Conservation (phyloP, 2,888 invertebrate species). For the Callimorpha dominula region DNA sequence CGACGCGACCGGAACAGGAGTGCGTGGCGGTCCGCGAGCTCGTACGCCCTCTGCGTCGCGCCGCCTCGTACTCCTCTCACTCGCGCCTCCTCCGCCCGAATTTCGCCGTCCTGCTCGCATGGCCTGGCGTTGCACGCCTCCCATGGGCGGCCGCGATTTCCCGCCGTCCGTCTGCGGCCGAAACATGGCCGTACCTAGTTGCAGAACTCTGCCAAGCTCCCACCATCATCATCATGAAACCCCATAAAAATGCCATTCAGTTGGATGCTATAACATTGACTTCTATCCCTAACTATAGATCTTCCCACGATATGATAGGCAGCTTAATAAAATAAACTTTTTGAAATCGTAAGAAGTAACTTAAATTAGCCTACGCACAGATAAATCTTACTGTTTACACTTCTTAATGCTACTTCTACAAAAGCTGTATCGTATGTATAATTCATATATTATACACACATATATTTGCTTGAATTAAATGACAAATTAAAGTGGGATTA, state of each 20-base stretch:
- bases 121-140: slow-evolving; percentile 80
- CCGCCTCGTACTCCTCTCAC: slow-evolving; percentile 84
- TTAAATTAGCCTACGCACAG: neutral
- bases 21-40: slow-evolving; percentile 82
- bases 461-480: too few species aligned
- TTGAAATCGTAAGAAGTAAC: neutral
- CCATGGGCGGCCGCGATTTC: slow-evolving; percentile 86
- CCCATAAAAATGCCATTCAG: neutral
- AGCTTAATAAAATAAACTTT: neutral
- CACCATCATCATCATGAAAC: slow-evolving; percentile 56
- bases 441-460: too few species aligned
- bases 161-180: slow-evolving; percentile 77
- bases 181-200: slow-evolving; percentile 82
- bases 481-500: too few species aligned
- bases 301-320: neutral
- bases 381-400: neutral
- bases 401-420: neutral
- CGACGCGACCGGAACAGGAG: slow-evolving; percentile 86
- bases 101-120: slow-evolving; percentile 71
- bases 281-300: neutral
- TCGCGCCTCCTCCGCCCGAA: slow-evolving; percentile 59
- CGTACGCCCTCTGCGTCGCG: slow-evolving; percentile 87
- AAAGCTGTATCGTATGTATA: too few species aligned
- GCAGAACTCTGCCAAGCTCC: slow-evolving; percentile 67
- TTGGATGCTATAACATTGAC: neutral